Evolutionary conservation across 2,797 vertebrate genomes (phyloP).

Genomic region (Synaphobranchus kaupii): DNA sequence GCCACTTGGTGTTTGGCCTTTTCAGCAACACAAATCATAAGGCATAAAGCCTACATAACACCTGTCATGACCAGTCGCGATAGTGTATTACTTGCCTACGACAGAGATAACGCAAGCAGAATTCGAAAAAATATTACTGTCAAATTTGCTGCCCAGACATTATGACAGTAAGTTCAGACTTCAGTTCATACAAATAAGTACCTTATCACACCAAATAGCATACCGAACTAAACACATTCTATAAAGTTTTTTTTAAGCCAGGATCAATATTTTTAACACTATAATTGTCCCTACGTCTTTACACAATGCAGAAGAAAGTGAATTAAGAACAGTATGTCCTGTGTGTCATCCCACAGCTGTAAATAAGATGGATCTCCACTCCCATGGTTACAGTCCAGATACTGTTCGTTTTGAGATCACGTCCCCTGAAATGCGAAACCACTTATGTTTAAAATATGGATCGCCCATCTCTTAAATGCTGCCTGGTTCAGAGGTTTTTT

Average conservation of each 20-base stretch:
- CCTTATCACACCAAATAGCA: not conserved
- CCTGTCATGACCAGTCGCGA: no score
- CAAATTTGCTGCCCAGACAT: not conserved
- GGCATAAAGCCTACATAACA: not conserved
- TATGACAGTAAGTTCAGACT: not conserved
- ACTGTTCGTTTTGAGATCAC: not conserved
- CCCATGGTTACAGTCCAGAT: constrained; percentile 1
- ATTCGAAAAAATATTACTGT: no score
- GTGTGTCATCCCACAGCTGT: not conserved
- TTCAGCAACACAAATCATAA: not conserved
- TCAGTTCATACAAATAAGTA: not conserved
- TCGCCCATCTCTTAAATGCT: not conserved
- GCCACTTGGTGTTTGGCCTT: not conserved
- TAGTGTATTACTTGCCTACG: not conserved
- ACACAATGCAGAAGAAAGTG: not conserved
- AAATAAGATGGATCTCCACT: not conserved
- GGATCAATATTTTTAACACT: not conserved
- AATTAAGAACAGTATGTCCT: not conserved
- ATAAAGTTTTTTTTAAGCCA: not conserved
- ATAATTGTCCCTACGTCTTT: not conserved
- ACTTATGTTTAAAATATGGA: constrained; percentile 21
- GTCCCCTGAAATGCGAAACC: not conserved
- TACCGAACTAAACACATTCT: not conserved
- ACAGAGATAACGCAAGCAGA: not conserved
- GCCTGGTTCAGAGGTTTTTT: constrained; percentile 14